Evolutionary conservation across 2,888 invertebrate genomes (phyloP), one percentile per base, ranked within the genome.

Genomic region (Drosophila silvestris): DNA sequence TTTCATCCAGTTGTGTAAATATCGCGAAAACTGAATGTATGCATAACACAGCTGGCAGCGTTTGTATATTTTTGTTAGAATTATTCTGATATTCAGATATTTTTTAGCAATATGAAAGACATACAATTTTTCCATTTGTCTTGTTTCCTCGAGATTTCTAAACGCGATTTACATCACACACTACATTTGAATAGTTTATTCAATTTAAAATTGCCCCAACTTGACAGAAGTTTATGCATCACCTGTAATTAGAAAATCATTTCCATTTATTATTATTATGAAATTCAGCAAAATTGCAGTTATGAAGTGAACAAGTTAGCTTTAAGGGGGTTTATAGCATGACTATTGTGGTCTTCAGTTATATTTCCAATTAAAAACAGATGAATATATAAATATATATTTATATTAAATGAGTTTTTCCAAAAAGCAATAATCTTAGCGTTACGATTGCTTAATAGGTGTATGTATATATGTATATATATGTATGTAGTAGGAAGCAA

Each of bases 341-440:
- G 2, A 14, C 22, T 22, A 22, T 47, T 22, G 7, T 26, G 14
- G 47, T 16, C 47, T 16, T 47, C 16, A 26, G 22, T 9, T 47
- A 26, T 47, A 16, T 47, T 26, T 47, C 26, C 47, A 47, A 47
- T 26, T 47, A 47, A 47, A 47, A 47, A 9, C 16, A 47, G 26
- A 26, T 26, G 47, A 47, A 47, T 16, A 33, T 37, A 14, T 33
- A 22, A 32, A 30, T 39, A 30, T 32, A 58, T 30, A 61, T 52
- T 6, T 39, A 57, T 54, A 12, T 39, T 64, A 16, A 39, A 26
- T 64, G 14, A 41, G 41, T 52, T 41, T 28, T 52, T 33, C 22
- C 22, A 44, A 66, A 53, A 66, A 65, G 64, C 39, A 82, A 71
- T 69, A 57, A 83, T 67, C 52, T 51, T 54, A 60, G 22, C 16